phyloP scores from a whole-genome alignment of 2,797 vertebrate genomes.

The Loris lydekkerianus region DNA sequence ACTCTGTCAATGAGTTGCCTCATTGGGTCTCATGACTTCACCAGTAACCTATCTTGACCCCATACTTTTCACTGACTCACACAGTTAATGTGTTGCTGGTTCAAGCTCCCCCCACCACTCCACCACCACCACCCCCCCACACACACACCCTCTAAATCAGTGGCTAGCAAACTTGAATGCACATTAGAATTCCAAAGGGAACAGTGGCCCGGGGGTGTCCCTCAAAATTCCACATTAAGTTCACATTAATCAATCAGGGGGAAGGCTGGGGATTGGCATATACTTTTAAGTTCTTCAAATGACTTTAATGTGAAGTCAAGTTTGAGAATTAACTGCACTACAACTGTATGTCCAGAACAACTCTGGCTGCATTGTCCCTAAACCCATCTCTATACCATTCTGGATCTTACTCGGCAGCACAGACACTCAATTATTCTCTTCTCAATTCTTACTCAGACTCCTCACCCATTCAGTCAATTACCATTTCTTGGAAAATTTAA shows the following conservation, averaged over 20 bases:
- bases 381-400: not conserved
- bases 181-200: not conserved
- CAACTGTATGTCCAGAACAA: not conserved
- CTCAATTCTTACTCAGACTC: not conserved
- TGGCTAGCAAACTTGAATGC: not conserved
- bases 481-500: not conserved
- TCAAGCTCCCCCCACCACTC: not conserved
- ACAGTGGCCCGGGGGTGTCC: not conserved
- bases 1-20: not conserved
- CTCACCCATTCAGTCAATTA: not conserved
- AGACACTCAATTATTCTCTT: not conserved
- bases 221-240: not conserved
- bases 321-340: not conserved
- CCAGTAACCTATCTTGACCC: not conserved
- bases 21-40: not conserved
- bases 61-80: not conserved
- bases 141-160: not conserved
- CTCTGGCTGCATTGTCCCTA: not conserved
- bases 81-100: not conserved
- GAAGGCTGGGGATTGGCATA: not conserved
- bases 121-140: not conserved
- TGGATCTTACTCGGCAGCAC: not conserved
- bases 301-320: not conserved
- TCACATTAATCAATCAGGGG: not conserved
- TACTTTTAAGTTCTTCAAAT: not conserved